These are phyloP conservation scores for Ondatra zibethicus DNA, from an alignment of 2,113 vertebrate species.

Conservation along the genomic window DNA sequence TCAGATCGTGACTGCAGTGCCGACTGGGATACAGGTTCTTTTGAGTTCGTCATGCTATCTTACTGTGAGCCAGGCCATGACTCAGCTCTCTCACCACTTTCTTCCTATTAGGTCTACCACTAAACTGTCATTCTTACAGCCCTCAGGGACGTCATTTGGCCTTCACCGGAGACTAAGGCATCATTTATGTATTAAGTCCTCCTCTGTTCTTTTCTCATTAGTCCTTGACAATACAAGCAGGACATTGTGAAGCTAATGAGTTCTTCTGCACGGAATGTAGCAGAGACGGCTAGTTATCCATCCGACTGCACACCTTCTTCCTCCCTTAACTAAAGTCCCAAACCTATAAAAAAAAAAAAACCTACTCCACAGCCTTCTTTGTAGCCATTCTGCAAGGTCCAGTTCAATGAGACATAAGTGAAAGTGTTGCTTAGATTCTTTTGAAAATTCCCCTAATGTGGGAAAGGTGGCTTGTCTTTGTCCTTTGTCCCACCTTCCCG, in stretches of 20 bases:
- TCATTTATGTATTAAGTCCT: constrained; percentile 79
- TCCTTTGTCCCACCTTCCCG: background rate
- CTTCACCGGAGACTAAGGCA: constrained; percentile 73
- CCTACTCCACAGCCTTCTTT: background rate
- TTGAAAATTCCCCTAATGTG: background rate
- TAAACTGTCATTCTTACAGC: constrained; percentile 75
- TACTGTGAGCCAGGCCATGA: constrained; percentile 64
- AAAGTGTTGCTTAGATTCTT: background rate
- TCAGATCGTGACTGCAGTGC: constrained; percentile 72
- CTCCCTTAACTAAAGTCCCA: background rate
- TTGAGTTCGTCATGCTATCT: constrained; percentile 68
- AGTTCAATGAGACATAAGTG: constrained; percentile 10
- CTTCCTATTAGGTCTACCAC: constrained; percentile 73
- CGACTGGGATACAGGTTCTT: constrained; percentile 66
- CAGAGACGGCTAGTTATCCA: constrained; percentile 56
- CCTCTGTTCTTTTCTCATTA: constrained; percentile 77
- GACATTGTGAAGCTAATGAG: constrained; percentile 69
- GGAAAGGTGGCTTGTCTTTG: background rate
- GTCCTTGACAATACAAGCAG: constrained; percentile 73
- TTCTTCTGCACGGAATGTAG: constrained; percentile 59
- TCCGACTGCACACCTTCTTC: background rate
- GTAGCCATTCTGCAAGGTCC: background rate
- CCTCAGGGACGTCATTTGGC: constrained; percentile 77
- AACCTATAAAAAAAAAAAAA: background rate
- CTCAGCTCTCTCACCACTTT: constrained; percentile 70